Base-by-base conservation (phyloP, 2,888 invertebrate species). In the Hypolimnas misippus region DNA sequence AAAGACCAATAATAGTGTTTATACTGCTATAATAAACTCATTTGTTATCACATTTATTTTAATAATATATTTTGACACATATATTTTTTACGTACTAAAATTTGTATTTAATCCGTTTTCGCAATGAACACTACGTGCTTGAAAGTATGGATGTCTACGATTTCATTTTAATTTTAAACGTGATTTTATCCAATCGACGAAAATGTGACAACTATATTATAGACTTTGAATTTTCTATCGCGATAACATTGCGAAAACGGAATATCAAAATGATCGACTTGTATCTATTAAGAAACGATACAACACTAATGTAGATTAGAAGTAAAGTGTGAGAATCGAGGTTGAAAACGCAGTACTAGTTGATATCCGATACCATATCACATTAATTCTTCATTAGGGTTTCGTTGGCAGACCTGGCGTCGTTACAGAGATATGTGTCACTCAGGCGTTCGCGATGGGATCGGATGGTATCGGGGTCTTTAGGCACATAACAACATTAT, bases 1-100 rank as follows among this genome's bases (percentile, higher is more conserved):
- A 65, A 78, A 78, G 74, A 68, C 25, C 50, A 49, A 25, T 21
- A 40, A 21, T 35, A 54, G 51, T 60, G 50, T 88, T 89, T 87
- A 84, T 87, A 87, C 85, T 82, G 84, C 89, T 92, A 91, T 92
- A 89, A 89, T 92, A 90, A 90, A 89, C 89, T 89, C 90, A 82
- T 89, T 85, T 91, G 84, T 87, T 91, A 92, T 92, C 91, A 92
- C 91, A 92, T 92, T 92, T 91, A 92, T 90, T 74, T 87, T 86
- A 89, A 86, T 89, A 89, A 89, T 90, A 89, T 89, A 89, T 77
- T 89, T 89, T 91, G 91, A 91, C 91, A 92, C 90, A 87, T 86
- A 90, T 84, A 86, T 82, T 76, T 82, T 77, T 89, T 89, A 88
- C 84, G 79, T 85, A 87, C 89, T 89, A 89, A 76, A 77, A 84